phyloP scores from a whole-genome alignment of 1,140 invertebrate species.

The Anadara kagoshimensis region DNA sequence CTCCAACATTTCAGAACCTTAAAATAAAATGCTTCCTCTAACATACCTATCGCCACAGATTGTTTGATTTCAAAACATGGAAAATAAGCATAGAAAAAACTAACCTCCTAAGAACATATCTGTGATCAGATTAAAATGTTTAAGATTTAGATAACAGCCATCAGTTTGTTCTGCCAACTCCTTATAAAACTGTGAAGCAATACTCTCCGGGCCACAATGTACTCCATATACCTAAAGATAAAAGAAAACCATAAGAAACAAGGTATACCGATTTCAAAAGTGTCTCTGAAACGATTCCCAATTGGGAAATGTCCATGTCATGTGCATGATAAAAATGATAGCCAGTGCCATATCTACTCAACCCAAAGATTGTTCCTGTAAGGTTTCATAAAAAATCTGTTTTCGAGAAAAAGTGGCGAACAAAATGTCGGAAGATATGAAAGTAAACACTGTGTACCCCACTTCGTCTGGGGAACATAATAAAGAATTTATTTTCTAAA shows the following conservation, averaged over 20 bases:
- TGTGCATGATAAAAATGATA: neutral
- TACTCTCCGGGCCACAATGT: slow-evolving; percentile 7
- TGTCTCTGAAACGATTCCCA: neutral
- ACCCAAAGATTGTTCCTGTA: no score
- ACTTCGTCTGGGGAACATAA: no score
- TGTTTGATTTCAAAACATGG: no score
- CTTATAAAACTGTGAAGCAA: slow-evolving; percentile 51
- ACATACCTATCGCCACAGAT: no score
- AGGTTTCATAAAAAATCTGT: neutral
- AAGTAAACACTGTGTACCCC: no score
- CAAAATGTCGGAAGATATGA: no score
- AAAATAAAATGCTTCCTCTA: no score
- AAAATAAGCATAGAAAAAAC: neutral
- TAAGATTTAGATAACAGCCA: slow-evolving; percentile 57
- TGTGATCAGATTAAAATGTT: slow-evolving; percentile 63
- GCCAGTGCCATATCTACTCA: neutral
- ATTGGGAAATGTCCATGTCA: neutral
- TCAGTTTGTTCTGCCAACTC: slow-evolving; percentile 60
- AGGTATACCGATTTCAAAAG: neutral
- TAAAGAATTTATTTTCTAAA: no score
- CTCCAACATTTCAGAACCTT: no score
- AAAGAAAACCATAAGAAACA: neutral
- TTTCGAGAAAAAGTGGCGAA: neutral
- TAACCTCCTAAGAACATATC: slow-evolving; percentile 70
- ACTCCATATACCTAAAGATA: slow-evolving; percentile 65